phyloP scores from a whole-genome alignment of 2,113 vertebrate genomes.

The Choloepus hoffmanni region DNA sequence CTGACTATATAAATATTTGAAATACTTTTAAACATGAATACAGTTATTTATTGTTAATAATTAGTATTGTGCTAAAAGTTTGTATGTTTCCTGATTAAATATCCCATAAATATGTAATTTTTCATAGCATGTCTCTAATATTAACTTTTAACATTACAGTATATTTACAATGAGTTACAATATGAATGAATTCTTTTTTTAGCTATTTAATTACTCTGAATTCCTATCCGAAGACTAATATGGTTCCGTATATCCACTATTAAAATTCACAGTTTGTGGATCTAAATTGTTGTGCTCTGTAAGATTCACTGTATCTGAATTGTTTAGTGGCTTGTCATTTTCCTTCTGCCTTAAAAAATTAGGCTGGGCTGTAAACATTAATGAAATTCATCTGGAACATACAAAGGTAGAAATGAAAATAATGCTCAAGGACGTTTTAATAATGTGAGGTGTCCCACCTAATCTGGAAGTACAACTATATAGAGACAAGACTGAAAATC shows the following conservation, averaged over 20 bases:
- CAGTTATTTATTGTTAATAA: not conserved
- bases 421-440: slow-evolving; percentile 52
- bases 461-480: slow-evolving; percentile 30
- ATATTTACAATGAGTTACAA: not conserved
- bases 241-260: not conserved
- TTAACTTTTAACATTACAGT: not conserved
- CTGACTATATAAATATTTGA: not conserved
- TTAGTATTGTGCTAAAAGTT: not conserved
- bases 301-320: slow-evolving; percentile 10
- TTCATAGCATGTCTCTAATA: not conserved
- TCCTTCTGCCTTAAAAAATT: not conserved
- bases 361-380: not conserved
- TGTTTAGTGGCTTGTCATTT: slow-evolving; percentile 15
- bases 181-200: not conserved
- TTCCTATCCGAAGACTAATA: slow-evolving; percentile 13
- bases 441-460: slow-evolving; percentile 38
- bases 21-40: not conserved
- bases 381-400: not conserved
- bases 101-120: not conserved
- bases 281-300: slow-evolving; percentile 1
- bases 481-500: not conserved
- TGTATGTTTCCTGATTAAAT: not conserved
- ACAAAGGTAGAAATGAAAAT: slow-evolving; percentile 40
- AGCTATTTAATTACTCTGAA: slow-evolving; percentile 12
- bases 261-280: not conserved